These are phyloP conservation scores for Crioceris asparagi DNA, from an alignment of 2,888 invertebrate genomes.

Conservation along the genomic window DNA sequence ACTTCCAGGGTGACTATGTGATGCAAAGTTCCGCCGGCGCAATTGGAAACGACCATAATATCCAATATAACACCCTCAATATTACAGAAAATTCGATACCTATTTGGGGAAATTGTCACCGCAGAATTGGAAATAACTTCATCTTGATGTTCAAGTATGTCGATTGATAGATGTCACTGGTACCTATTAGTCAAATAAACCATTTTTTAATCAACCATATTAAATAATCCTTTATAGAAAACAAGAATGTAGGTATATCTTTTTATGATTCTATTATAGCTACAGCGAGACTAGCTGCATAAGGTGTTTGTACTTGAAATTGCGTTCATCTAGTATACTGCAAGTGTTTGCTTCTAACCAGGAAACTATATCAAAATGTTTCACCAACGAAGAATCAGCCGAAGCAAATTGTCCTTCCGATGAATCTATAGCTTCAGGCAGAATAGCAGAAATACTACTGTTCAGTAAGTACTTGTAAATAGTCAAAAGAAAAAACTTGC, in stretches of 20 bases:
- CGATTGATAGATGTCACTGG: no score
- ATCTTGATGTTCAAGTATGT: conserved; percentile 49
- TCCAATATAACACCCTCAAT: conserved; percentile 49
- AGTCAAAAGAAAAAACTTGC: no score
- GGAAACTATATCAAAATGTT: conserved; percentile 45
- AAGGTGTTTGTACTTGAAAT: conserved; percentile 48
- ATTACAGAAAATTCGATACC: conserved; percentile 53
- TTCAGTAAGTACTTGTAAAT: conserved; percentile 45
- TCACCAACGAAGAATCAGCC: conserved; percentile 48
- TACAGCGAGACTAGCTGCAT: conserved; percentile 48
- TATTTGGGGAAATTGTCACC: conserved; percentile 54
- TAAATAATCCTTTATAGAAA: no score
- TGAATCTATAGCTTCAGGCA: conserved; percentile 27
- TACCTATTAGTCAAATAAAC: no score
- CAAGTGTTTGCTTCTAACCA: conserved; percentile 49
- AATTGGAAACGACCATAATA: conserved; percentile 36
- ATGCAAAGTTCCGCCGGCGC: conserved; percentile 44
- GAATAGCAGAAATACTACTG: conserved; percentile 42
- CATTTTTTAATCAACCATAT: no score
- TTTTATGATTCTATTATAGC: conserved; percentile 27
- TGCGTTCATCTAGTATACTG: conserved; percentile 49
- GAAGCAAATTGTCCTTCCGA: conserved; percentile 46
- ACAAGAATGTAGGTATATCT: not conserved
- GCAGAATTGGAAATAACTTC: conserved; percentile 48
- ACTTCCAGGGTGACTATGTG: conserved; percentile 53